Conservation (phyloP, 2,888 invertebrate species). For the Ormyrus rosae region DNA sequence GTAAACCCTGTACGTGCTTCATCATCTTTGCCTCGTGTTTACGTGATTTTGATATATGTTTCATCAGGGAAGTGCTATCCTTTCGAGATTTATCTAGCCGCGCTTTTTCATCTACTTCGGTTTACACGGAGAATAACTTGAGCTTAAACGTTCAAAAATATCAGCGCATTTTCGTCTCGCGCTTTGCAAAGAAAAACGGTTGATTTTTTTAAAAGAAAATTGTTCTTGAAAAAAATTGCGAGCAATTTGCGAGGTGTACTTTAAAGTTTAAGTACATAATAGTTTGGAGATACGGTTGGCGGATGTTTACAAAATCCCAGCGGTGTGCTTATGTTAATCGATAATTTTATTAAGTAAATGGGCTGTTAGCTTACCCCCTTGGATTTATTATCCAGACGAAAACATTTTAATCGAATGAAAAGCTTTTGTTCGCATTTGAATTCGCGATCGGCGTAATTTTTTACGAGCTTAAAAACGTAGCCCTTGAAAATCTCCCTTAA, state of each 20-base stretch:
- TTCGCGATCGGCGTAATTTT: not conserved
- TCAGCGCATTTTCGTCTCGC: too few species aligned
- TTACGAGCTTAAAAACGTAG: not conserved
- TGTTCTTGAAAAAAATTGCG: too few species aligned
- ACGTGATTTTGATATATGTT: not conserved
- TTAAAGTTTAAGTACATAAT: too few species aligned
- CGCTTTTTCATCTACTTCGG: not conserved
- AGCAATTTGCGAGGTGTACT: too few species aligned
- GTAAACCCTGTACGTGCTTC: too few species aligned
- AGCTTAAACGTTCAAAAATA: too few species aligned
- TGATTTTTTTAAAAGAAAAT: too few species aligned
- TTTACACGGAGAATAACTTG: not conserved
- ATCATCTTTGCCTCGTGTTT: too few species aligned
- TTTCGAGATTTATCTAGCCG: not conserved
- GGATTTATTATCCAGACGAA: not conserved
- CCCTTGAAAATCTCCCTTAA: too few species aligned
- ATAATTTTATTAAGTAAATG: conserved; percentile 23
- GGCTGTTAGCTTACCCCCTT: not conserved
- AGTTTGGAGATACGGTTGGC: too few species aligned
- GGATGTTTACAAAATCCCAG: not conserved
- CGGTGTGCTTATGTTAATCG: not conserved
- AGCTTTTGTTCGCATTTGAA: not conserved
- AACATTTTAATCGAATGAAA: conserved; percentile 10
- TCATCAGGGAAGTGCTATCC: not conserved
- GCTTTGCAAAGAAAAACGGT: too few species aligned